Evolutionary conservation across 2,113 vertebrate genomes (phyloP).

Genomic region (Erpornis zantholeuca): DNA sequence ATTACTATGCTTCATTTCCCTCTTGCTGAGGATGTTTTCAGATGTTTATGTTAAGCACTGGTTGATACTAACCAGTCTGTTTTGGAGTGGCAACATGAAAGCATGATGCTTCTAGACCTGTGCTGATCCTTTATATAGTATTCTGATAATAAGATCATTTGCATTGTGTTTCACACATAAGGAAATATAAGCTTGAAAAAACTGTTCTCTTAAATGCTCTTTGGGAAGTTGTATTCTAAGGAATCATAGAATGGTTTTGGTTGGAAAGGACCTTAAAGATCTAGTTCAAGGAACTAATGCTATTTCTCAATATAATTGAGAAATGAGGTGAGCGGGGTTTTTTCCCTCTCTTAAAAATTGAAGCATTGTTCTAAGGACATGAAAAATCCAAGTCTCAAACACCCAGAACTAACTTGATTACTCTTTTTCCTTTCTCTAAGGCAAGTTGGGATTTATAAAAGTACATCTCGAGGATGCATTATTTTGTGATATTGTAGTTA

Average conservation of each 20-base stretch:
- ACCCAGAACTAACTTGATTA: not conserved
- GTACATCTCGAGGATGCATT: not conserved
- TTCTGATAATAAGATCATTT: not conserved
- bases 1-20: fast-evolving
- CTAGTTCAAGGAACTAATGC: not conserved
- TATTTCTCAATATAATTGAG: not conserved
- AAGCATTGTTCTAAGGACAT: not conserved
- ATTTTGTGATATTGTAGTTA: not conserved
- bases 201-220: not conserved
- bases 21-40: not conserved
- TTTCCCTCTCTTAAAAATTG: not conserved
- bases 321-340: fast-evolving
- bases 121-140: too few species aligned
- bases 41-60: not conserved
- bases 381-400: not conserved
- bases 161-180: not conserved
- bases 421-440: not conserved
- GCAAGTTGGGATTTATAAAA: not conserved
- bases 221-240: not conserved
- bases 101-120: not conserved
- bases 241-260: not conserved
- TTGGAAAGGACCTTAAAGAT: not conserved
- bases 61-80: not conserved
- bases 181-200: not conserved
- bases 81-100: not conserved